These are phyloP conservation scores for Lasiurus cinereus DNA, from an alignment of 2,113 vertebrate species.

Conservation along the genomic window DNA sequence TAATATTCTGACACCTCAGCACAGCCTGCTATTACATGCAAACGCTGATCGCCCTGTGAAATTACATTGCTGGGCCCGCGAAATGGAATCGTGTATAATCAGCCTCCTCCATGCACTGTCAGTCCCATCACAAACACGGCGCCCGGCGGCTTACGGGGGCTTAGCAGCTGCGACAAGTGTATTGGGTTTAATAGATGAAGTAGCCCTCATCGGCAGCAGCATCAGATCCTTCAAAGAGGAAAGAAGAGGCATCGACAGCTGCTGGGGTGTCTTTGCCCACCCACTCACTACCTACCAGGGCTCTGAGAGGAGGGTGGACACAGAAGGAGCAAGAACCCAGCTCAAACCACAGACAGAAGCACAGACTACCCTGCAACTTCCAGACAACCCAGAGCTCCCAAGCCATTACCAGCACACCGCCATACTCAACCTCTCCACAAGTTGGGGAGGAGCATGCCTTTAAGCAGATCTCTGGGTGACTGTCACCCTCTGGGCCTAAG, in stretches of 20 bases:
- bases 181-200: conserved; percentile 92
- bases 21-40: conserved; percentile 94
- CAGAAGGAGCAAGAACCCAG: not conserved
- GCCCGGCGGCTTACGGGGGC: conserved; percentile 90
- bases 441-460: not conserved
- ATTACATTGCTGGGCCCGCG: conserved; percentile 92
- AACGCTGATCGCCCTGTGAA: conserved; percentile 95
- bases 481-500: not conserved
- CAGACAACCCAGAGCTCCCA: not conserved
- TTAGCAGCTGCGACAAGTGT: conserved; percentile 92
- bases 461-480: not conserved
- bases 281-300: conserved; percentile 46
- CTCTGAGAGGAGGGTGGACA: not conserved
- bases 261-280: conserved; percentile 78
- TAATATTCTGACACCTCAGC: conserved; percentile 98
- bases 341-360: conserved; percentile 20
- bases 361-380: conserved; percentile 35
- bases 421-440: not conserved
- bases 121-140: conserved; percentile 92
- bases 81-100: conserved; percentile 95
- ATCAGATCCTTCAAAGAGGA: conserved; percentile 84
- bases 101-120: conserved; percentile 94
- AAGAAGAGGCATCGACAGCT: conserved; percentile 84
- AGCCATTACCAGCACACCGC: not conserved
- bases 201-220: conserved; percentile 90